A percentile compares a stretch with the other conserved stretches of the same genome.
Evolutionary conservation across 2,797 vertebrate genomes (phyloP).

Genomic region (Aplochiton taeniatus): DNA sequence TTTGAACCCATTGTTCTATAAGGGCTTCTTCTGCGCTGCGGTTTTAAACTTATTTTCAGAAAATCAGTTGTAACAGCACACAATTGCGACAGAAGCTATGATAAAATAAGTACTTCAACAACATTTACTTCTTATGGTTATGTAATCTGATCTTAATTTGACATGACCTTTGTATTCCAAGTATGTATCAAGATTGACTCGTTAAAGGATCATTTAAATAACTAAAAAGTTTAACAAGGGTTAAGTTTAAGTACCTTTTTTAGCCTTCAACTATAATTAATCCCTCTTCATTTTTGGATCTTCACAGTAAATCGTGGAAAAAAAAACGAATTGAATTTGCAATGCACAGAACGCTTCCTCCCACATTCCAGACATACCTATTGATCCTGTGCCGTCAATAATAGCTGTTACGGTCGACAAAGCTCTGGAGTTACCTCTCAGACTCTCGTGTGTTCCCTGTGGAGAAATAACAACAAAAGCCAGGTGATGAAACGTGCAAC

Average conservation of each 20-base stretch:
- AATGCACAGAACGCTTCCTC: not conserved
- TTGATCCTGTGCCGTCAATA: constrained; percentile 93
- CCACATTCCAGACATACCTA: constrained; percentile 75
- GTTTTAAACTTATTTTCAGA: not conserved
- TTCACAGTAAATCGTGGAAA: not conserved
- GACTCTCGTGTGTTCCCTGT: constrained; percentile 92
- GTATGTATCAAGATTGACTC: not conserved
- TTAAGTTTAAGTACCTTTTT: no score
- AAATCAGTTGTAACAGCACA: not conserved
- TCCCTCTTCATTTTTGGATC: not conserved
- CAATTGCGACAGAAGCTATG: no score
- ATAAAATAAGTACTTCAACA: no score
- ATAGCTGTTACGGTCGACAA: constrained; percentile 95
- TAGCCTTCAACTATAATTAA: no score
- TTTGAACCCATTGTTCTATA: not conserved
- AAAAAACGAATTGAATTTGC: no score
- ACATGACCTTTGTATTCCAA: no score
- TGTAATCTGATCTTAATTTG: no score
- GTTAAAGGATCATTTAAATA: not conserved
- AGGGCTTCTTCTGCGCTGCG: not conserved
- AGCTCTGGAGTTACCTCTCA: constrained; percentile 91
- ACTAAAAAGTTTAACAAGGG: no score
- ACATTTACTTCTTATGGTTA: no score
- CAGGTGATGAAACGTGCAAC: not conserved
- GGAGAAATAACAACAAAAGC: not conserved